Base-by-base conservation (phyloP, 2,797 vertebrate species). In the Paratrypauchen microcephalus region DNA sequence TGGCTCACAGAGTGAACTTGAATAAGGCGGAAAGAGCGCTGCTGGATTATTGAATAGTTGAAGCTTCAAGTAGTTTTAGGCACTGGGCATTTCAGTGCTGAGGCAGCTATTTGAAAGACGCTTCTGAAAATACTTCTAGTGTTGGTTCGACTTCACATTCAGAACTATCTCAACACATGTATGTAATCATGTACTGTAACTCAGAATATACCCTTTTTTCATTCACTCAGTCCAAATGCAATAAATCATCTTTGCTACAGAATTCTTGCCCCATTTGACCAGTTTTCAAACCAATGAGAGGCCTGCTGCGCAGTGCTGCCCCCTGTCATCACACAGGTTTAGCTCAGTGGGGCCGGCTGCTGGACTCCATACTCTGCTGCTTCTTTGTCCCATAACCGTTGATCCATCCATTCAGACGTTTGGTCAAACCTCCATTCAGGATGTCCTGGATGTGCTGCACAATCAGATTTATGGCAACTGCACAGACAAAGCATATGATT, bases 381-480 rank as follows among this genome's bases (percentile, higher is more conserved):
- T 94, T 94, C 16, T 93, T 88, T 0, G 91, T 83, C 41, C 85
- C 92, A 32, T 92, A 94, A 73, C 94, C 93, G 0, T 94, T 94
- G 76, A 95, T 87, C 79, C 85, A 97, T 52, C 94, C 93, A 0
- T 94, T 96, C 82, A 94, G 89, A 30, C 95, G 92, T 72, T 97
- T 98, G 86, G 90, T 95, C 71, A 94, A 87, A 67, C 96, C 95
- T 2, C 96, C 96, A 0, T 93, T 98, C 30, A 98, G 90, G 86
- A 98, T 97, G 91, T 98, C 97, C 93, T 98, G 97, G 86, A 98
- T 98, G 86, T 98, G 97, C 83, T 98, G 96, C 78, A 98, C 97
- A 1, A 98, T 98, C 76, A 98, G 93, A 87, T 98, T 98, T 87
- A 98, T 98, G 81, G 97, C 97, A 89, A 98, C 97, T 98, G 89